Evolutionary conservation across 1,140 invertebrate species (phyloP).

Genomic region (Maconellicoccus hirsutus): DNA sequence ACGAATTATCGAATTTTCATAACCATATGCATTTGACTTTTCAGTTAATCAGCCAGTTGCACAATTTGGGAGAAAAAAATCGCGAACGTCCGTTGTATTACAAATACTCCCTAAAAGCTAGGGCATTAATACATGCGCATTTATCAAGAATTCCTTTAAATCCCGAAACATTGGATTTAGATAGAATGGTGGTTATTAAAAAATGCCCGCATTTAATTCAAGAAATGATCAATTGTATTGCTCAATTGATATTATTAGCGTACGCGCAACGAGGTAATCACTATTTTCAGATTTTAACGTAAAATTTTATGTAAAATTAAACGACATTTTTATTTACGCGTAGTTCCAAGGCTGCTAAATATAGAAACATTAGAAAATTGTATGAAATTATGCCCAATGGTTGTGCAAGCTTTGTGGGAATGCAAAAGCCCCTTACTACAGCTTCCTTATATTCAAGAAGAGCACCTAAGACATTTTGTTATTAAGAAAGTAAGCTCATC

Average conservation of each 20-base stretch:
- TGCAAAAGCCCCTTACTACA: slow-evolving; percentile 86
- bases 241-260: slow-evolving; percentile 83
- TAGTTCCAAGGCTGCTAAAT: slow-evolving; percentile 64
- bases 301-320: slow-evolving; percentile 4
- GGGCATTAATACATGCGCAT: slow-evolving; percentile 89
- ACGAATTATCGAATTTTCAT: neutral
- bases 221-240: slow-evolving; percentile 92
- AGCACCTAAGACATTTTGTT: slow-evolving; percentile 82
- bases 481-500: slow-evolving; percentile 59
- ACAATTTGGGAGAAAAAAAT: slow-evolving; percentile 84
- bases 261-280: slow-evolving; percentile 74
- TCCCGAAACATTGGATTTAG: slow-evolving; percentile 67
- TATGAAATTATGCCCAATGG: slow-evolving; percentile 93
- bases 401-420: slow-evolving; percentile 94
- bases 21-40: slow-evolving; percentile 30
- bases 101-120: slow-evolving; percentile 92
- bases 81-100: slow-evolving; percentile 86
- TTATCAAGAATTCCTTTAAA: slow-evolving; percentile 70
- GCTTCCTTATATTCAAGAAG: slow-evolving; percentile 88
- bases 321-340: slow-evolving; percentile 33
- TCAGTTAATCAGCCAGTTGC: slow-evolving; percentile 79
- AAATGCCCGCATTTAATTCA: slow-evolving; percentile 93
- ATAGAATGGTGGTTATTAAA: slow-evolving; percentile 75
- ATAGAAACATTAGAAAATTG: slow-evolving; percentile 95
- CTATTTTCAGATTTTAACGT: neutral